Percentiles rank a stretch among this genome's conserved stretches.
Conservation (phyloP, 2,113 vertebrate genomes). For the Isurus oxyrinchus region DNA sequence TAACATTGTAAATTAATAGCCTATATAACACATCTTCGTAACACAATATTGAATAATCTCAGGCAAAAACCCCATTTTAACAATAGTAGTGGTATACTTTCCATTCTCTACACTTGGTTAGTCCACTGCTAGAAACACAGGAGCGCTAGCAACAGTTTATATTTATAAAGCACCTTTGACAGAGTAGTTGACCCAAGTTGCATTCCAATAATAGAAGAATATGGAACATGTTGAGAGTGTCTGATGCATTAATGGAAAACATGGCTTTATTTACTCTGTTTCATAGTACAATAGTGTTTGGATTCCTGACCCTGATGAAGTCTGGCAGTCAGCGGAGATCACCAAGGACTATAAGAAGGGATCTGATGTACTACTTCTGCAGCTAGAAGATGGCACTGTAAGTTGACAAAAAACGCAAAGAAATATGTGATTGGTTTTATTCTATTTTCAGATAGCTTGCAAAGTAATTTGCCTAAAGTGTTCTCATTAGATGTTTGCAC, state of each 20-base stretch:
- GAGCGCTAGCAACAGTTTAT: background rate
- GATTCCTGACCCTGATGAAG: constrained; percentile 81
- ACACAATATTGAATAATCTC: background rate
- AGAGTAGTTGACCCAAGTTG: background rate
- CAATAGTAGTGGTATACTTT: background rate
- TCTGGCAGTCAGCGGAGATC: constrained; percentile 93
- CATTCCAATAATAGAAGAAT: background rate
- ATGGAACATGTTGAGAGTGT: background rate
- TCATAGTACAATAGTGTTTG: constrained; percentile 88
- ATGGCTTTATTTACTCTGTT: background rate
- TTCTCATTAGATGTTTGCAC: background rate
- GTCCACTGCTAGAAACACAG: background rate
- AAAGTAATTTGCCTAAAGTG: background rate
- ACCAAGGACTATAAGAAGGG: constrained; percentile 68
- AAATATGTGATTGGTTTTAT: background rate
- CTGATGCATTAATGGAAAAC: background rate
- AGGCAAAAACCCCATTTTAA: background rate
- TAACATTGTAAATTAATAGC: too few species aligned
- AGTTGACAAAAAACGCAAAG: constrained; percentile 44
- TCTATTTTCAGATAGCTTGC: constrained; percentile 31
- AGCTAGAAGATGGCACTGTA: constrained; percentile 83
- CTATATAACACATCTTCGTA: too few species aligned
- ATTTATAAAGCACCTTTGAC: background rate
- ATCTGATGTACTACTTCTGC: constrained; percentile 61
- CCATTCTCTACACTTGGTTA: background rate